Percentiles rank a stretch among this genome's conserved stretches.
These are phyloP conservation scores for Gobio gobio DNA, from an alignment of 2,113 vertebrate species.

Conservation along the genomic window DNA sequence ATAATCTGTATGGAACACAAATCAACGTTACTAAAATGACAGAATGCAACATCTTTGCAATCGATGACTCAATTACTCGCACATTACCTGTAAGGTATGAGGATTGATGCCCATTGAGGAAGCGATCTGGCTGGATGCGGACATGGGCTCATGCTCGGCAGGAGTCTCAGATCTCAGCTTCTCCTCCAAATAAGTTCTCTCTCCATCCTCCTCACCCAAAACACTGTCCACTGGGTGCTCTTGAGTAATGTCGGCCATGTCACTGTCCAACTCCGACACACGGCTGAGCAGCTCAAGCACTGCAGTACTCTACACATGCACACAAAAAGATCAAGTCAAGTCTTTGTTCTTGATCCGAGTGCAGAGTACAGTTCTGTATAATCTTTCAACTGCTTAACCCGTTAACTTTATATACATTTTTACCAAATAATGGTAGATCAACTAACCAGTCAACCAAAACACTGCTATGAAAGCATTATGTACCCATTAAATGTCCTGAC, in stretches of 20 bases:
- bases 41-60: neutral
- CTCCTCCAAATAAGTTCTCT: slow-evolving; percentile 46
- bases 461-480: slow-evolving; percentile 5
- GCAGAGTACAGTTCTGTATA: neutral
- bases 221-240: slow-evolving; percentile 75
- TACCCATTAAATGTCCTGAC: slow-evolving; percentile 40
- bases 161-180: slow-evolving; percentile 50
- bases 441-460: too few relatives aligned
- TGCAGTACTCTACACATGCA: slow-evolving; percentile 73
- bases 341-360: neutral
- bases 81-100: slow-evolving; percentile 88
- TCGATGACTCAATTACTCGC: neutral
- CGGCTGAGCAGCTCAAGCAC: slow-evolving; percentile 79
- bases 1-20: slow-evolving; percentile 82
- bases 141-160: slow-evolving; percentile 78
- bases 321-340: slow-evolving; percentile 41
- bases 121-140: slow-evolving; percentile 83
- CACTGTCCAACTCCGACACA: slow-evolving; percentile 89
- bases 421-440: neutral
- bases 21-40: neutral
- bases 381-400: neutral
- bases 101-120: slow-evolving; percentile 91
- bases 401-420: neutral
- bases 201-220: slow-evolving; percentile 62
- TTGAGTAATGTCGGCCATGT: slow-evolving; percentile 96